Base-by-base conservation (phyloP, 2,888 invertebrate genomes). In the Volucella inflata region DNA sequence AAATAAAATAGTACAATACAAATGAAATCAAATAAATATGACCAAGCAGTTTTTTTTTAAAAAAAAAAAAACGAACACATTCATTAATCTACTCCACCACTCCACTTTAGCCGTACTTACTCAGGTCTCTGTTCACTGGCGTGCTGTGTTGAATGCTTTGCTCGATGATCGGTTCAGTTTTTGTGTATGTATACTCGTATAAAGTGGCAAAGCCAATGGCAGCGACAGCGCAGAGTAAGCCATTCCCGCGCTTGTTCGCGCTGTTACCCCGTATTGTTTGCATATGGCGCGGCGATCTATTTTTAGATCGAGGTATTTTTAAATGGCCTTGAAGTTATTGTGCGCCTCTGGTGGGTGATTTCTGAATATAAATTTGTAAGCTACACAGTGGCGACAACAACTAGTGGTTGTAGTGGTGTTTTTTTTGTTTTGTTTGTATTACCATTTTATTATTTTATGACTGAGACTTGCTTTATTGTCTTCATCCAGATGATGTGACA, bases 281-380 rank as follows among this genome's bases (percentile, higher is more conserved):
- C 79, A 87, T 87, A 87, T 87, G 87, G 87, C 87, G 87, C 87
- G 81, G 74, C 74, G 83, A 79, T 85, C 87, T 90, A 90, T 90
- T 90, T 90, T 89, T 90, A 90, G 90, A 88, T 83, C 74, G 65
- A 82, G 87, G 85, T 90, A 90, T 90, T 90, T 89, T 88, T 90
- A 90, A 90, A 89, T 90, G 90, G 88, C 90, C 90, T 90, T 90
- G 90, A 88, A 81, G 87, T 78, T 87, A 87, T 81, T 84, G 80
- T 85, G 84, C 72, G 79, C 87, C 83, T 80, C 64, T 80, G 83
- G 80, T 80, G 79, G 84, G 83, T 84, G 87, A 79, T 76, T 84
- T 83, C 79, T 76, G 79, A 78, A 79, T 80, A 83, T 84, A 84
- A 84, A 87, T 80, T 80, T 80, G 79, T 80, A 59, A 74, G 79